These are phyloP conservation scores for Muscicapa striata DNA, from an alignment of 2,797 vertebrate species.

Conservation along the genomic window DNA sequence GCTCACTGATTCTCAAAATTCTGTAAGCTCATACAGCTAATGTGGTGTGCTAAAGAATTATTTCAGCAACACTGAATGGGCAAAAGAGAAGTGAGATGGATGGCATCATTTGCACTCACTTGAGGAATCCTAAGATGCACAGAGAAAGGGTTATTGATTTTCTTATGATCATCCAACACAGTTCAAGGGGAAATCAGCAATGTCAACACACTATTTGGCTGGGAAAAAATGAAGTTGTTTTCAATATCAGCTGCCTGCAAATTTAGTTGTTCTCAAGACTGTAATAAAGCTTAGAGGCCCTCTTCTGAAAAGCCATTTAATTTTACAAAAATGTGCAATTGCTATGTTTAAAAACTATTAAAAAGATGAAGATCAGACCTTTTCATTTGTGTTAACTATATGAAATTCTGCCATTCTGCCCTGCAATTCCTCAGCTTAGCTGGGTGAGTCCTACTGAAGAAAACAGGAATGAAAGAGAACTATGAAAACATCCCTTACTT, in stretches of 20 bases:
- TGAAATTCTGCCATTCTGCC: background rate
- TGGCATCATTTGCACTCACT: background rate
- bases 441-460: background rate
- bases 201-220: constrained; percentile 39
- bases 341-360: constrained; percentile 20
- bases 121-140: background rate
- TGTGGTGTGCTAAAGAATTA: background rate
- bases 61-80: constrained; percentile 21
- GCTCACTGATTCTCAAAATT: background rate
- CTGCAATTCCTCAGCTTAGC: background rate
- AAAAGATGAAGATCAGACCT: constrained; percentile 31
- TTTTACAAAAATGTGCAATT: background rate
- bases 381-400: constrained; percentile 31
- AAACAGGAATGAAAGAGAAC: background rate
- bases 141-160: constrained; percentile 64
- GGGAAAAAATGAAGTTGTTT: constrained; percentile 53
- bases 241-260: constrained; percentile 47
- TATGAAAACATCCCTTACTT: background rate
- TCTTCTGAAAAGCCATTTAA: constrained; percentile 44
- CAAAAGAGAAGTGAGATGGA: constrained; percentile 47
- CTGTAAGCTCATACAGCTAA: background rate
- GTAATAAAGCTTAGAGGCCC: constrained; percentile 45
- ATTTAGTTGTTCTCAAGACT: constrained; percentile 42
- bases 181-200: constrained; percentile 56
- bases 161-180: constrained; percentile 57